Base-by-base conservation (phyloP, 2,888 invertebrate genomes). In the Lycia hirtaria region DNA sequence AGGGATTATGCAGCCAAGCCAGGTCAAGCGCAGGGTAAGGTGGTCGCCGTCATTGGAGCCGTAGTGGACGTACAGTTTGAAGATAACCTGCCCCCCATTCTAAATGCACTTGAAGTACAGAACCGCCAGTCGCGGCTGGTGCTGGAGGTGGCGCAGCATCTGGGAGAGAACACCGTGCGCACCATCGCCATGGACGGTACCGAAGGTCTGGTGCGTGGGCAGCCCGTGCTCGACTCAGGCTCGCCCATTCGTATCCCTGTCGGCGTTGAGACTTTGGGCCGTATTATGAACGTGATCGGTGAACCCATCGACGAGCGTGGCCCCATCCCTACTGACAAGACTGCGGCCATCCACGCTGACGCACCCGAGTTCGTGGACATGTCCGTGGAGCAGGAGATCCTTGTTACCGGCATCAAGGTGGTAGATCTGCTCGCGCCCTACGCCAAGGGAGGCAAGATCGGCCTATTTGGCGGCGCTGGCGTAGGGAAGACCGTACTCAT, bases 1-100 rank as follows among this genome's bases (percentile, higher is more conserved):
- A 87, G 83, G 90, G 85, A 89, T 67, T 89, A 88, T 81, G 93
- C 93, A 37, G 85, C 83, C 24, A 83, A 85, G 75, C 73, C 80
- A 62, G 80, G 71, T 44, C 76, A 78, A 64, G 83, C 63, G 9
- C 83, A 93, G 75, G 96, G 97, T 73, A 94, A 93, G 83, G 94
- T 99, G 66, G 97, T 98, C 35, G 98, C 98, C 51, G 98, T 99
- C 58, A 99, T 99, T 85, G 98, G 98, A 94, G 98, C 99, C 83
- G 98, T 99, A 30, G 98, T 99, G 52, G 99, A 99, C 85, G 98
- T 99, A 7, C 98, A 98, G 85, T 99, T 99, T 81, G 98, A 98
- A 60, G 97, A 97, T 70, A 94, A 94, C 54, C 94, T 99, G 50
- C 99, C 99, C 54, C 95, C 98, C 49, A 99, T 99, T 87, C 94